Percentiles rank a stretch among this genome's conserved stretches.
Conservation (phyloP, 2,113 vertebrate genomes). For the Cyphomyrus discorhynchus region DNA sequence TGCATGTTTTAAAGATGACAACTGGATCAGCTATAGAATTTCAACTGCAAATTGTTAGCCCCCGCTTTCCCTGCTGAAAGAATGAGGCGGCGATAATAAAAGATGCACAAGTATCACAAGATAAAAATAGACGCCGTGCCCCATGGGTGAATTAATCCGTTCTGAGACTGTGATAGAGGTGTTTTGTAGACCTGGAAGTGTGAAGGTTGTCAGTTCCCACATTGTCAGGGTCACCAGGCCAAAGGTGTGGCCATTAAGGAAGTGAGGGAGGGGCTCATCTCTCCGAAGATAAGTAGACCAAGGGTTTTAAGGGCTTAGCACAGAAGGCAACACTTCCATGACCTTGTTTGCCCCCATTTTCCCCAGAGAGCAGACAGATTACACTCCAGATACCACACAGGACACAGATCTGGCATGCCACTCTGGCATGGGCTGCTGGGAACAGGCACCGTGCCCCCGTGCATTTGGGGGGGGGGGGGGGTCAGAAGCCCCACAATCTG, state of each 20-base stretch:
- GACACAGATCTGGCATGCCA: not conserved
- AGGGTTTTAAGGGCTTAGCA: not conserved
- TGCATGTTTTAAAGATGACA: constrained; percentile 12
- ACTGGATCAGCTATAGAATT: not conserved
- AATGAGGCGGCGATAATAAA: not conserved
- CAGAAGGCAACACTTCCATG: not conserved
- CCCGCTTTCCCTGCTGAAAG: too few species aligned
- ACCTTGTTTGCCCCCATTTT: not conserved
- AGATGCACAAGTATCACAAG: not conserved
- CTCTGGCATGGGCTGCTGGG: not conserved
- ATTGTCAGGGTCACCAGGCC: not conserved
- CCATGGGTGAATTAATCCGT: not conserved
- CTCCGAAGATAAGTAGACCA: not conserved
- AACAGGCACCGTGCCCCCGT: not conserved
- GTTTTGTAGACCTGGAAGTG: not conserved
- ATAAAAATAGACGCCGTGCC: not conserved
- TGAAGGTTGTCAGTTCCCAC: not conserved
- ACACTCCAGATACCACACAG: not conserved
- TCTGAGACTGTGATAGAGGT: not conserved
- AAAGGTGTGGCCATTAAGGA: not conserved
- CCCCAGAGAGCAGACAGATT: not conserved
- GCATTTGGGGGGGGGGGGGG: not conserved
- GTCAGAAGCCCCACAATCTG: not conserved
- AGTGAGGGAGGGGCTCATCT: not conserved
- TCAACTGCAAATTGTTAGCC: not conserved